Conservation (phyloP, 2,113 vertebrate genomes). For the Protobothrops flavoviridis region DNA sequence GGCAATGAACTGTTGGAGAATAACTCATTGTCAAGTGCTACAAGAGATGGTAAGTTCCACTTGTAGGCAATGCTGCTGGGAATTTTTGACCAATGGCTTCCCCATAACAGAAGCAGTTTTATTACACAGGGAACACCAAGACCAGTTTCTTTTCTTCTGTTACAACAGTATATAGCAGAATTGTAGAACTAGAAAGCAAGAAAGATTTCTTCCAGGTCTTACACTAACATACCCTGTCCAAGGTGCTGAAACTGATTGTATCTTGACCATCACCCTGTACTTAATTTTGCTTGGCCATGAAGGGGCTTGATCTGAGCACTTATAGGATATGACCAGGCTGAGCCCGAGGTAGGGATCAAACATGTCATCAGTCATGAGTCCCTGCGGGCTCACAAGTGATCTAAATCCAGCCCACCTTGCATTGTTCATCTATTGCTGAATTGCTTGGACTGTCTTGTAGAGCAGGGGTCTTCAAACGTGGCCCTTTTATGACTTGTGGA, state of each 20-base stretch:
- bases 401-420: no score
- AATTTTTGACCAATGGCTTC: not conserved
- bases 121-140: not conserved
- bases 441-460: no score
- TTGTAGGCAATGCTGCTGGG: no score
- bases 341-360: no score
- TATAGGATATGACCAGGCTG: no score
- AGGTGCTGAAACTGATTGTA: not conserved
- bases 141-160: not conserved
- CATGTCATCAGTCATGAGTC: no score
- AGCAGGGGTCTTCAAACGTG: no score
- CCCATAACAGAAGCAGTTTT: not conserved
- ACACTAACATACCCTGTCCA: not conserved
- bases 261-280: not conserved
- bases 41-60: slow-evolving; percentile 49
- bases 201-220: not conserved
- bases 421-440: no score
- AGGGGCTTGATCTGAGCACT: not conserved
- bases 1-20: slow-evolving; percentile 61
- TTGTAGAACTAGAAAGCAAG: not conserved
- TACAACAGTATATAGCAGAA: not conserved
- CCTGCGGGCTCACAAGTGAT: no score
- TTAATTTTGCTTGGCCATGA: not conserved
- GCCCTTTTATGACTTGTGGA: no score
- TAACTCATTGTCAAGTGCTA: slow-evolving; percentile 29